These are phyloP conservation scores for Ochropleura plecta DNA, from an alignment of 2,888 invertebrate genomes.

Conservation along the genomic window DNA sequence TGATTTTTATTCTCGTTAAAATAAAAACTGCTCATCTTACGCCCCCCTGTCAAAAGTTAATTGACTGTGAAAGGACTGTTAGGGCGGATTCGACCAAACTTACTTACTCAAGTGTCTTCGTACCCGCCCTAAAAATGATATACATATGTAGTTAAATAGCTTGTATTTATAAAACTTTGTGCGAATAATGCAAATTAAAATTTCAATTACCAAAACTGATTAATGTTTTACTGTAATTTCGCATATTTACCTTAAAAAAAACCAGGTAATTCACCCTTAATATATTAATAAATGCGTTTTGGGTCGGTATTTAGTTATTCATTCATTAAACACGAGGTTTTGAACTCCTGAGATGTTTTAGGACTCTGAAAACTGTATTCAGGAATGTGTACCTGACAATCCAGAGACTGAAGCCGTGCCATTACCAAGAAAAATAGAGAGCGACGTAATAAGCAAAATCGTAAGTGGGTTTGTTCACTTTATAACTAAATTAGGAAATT, in stretches of 20 bases:
- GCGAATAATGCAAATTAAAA: conserved; percentile 64
- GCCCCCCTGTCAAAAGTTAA: not conserved
- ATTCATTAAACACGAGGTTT: not conserved
- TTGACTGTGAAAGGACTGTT: not conserved
- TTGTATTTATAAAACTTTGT: conserved; percentile 49
- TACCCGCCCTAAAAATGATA: conserved; percentile 28
- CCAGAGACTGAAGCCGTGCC: conserved; percentile 29
- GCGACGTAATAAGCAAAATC: conserved; percentile 28
- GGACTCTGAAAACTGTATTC: conserved; percentile 34
- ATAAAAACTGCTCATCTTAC: not conserved
- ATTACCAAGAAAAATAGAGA: conserved; percentile 40
- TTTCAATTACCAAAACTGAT: conserved; percentile 52
- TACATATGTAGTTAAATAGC: conserved; percentile 1
- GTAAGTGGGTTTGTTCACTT: conserved; percentile 24
- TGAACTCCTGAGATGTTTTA: conserved; percentile 40
- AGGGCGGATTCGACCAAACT: not conserved
- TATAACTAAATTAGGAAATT: conserved; percentile 1
- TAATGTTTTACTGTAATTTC: conserved; percentile 50
- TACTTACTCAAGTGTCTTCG: conserved; percentile 1
- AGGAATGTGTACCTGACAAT: conserved; percentile 8
- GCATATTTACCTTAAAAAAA: not conserved
- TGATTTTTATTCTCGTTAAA: not conserved
- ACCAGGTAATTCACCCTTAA: not conserved
- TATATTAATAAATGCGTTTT: too few relatives aligned
- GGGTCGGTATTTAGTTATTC: not conserved